Evolutionary conservation across 2,888 invertebrate species (phyloP), one percentile per base, ranked within the genome.

Genomic region (Tipula confusa): DNA sequence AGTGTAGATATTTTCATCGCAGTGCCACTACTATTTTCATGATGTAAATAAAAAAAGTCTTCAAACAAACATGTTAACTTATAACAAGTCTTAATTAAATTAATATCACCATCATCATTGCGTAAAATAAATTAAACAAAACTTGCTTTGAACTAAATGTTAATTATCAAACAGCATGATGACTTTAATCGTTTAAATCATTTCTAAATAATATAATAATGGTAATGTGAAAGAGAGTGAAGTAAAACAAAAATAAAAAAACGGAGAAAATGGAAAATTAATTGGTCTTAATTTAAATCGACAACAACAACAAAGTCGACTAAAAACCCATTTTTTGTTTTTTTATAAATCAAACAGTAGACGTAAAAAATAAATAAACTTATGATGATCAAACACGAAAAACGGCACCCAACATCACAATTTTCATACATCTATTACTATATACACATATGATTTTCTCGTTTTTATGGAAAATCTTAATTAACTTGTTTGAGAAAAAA

Each of bases 71-170:
- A 24, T 24, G 64, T 64, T 64, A 64, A 64, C 24, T 43, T 1
- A n/a, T n/a, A 64, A 24, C 64, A 64, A 64, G 64, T 64, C 64
- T 64, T 64, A 64, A 64, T 64, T 64, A 64, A 64, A 64, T 64
- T 64, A 64, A 64, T 64, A 64, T 64, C 64, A 64, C 64, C 64
- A 64, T 64, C 64, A 64, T 64, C 64, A 64, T 64, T 64, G 64
- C 64, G 64, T 64, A 64, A 24, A 64, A 64, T 9, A 64, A 64
- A 64, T 64, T 64, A 64, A 64, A 64, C 64, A 64, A 9, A 64
- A 64, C 64, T 64, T 64, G 64, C 64, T 64, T 64, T 64, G 64
- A 64, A 64, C 64, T 64, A 64, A 13, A 64, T 64, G 64, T 24
- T 64, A 64, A 64, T 64, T 64, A 64, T 64, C 64, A 64, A 64